phyloP scores from a whole-genome alignment of 2,113 vertebrate species.

The Rattus rattus region DNA sequence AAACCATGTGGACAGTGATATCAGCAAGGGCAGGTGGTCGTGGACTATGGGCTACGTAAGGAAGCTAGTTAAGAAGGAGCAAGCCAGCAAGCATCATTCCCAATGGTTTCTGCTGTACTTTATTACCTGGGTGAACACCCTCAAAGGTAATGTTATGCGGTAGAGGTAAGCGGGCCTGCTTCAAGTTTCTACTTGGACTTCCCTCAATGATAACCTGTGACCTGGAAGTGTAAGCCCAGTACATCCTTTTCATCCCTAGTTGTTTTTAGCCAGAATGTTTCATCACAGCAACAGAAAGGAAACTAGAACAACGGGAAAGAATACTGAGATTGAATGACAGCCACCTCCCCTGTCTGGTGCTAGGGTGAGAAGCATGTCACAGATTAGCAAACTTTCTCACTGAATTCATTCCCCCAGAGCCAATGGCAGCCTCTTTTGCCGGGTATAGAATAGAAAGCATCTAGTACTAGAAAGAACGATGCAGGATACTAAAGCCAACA shows the following conservation, averaged over 20 bases:
- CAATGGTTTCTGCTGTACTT: not conserved
- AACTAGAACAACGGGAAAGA: not conserved
- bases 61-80: not conserved
- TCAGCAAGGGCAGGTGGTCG: too few species aligned
- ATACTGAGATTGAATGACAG: too few species aligned
- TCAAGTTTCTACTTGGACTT: not conserved
- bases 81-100: not conserved
- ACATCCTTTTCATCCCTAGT: not conserved
- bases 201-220: not conserved
- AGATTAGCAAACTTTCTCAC: not conserved
- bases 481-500: not conserved
- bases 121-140: not conserved
- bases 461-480: not conserved
- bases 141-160: not conserved
- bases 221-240: not conserved
- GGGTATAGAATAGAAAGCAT: not conserved
- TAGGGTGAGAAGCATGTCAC: not conserved
- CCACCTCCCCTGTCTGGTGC: not conserved
- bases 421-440: not conserved
- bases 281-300: not conserved
- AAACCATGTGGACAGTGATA: not conserved
- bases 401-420: not conserved
- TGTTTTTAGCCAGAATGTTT: not conserved
- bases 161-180: not conserved
- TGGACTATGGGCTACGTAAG: not conserved